Base-by-base conservation (phyloP, 2,888 invertebrate species). In the Athrips mouffetella region DNA sequence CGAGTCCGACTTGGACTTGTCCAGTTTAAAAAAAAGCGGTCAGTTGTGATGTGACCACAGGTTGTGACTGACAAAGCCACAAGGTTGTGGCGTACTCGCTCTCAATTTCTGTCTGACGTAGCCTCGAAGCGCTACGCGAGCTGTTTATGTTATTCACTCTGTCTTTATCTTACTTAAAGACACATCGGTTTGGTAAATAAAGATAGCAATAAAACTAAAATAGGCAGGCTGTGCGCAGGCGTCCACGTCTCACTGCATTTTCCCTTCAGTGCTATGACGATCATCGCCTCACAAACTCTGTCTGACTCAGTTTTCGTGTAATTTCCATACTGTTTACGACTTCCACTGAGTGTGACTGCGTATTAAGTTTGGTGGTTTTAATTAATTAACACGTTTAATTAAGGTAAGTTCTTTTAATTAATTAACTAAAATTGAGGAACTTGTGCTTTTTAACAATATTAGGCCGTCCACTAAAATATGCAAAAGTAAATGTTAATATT, bases 31-130 rank as follows among this genome's bases (percentile, higher is more conserved):
- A n/a, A n/a, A n/a, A n/a, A n/a, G n/a, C n/a, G n/a, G n/a, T n/a
- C n/a, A n/a, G n/a, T n/a, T n/a, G n/a, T n/a, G n/a, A n/a, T n/a
- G n/a, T n/a, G n/a, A n/a, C n/a, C n/a, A n/a, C n/a, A n/a, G n/a
- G n/a, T n/a, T n/a, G n/a, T n/a, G n/a, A n/a, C n/a, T n/a, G n/a
- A n/a, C n/a, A n/a, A n/a, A n/a, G n/a, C n/a, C n/a, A 27, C 31
- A 49, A 53, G 48, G 39, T 48, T 45, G 44, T 41, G 30, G 33
- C 31, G 51, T 37, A 49, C 35, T 50, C 54, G 51, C 62, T 67
- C 65, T 67, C 61, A 62, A 77, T 83, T 82, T 74, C 72, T 69
- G 45, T 40, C 49, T 66, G 63, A 70, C 65, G 69, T 68, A 57
- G 55, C 48, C 48, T 45, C 37, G 42, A 33, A 31, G 39, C 33